Base-by-base conservation (phyloP, 1,140 invertebrate species). In the Papilio xuthus region DNA sequence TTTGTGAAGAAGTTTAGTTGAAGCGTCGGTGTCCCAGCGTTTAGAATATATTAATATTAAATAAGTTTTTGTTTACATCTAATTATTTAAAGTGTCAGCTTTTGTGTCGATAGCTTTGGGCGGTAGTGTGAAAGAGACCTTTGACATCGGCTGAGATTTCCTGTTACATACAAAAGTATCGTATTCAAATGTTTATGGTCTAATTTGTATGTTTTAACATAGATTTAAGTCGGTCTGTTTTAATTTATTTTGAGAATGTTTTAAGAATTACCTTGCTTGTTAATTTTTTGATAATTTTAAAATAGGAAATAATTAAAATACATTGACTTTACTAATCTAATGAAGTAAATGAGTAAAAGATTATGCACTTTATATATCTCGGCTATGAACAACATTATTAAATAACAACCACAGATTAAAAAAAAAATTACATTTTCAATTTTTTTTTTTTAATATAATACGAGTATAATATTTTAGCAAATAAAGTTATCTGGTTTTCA, bases 11-110 rank as follows among this genome's bases (percentile, higher is more conserved):
- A 80, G 83, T 83, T 82, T 73, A 82, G 82, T 74, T 78, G 79
- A 72, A 80, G 72, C 81, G 78, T 78, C 79, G 82, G 79, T 85
- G 88, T 86, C 85, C 84, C 80, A 82, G 84, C 87, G 88, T 82
- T 70, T 80, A 70, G 90, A 92, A 92, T 92, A 92, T 83, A 88
- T 90, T 84, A 90, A 92, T 88, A 85, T 77, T 90, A 89, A 89
- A 89, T 88, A 85, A 79, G 77, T 85, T 83, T 87, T 88, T 84
- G 78, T 85, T 63, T 71, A 73, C 81, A 78, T 82, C 42, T 82
- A 82, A 84, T 85, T 84, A 84, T 82, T 79, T 79, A 76, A 63
- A 76, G 37, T 76, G 74, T 76, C 37, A 23, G 53, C 28, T 37
- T 76, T 76, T 76, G 74, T 76, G 74, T 76, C 56, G 53, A 60